A percentile compares a stretch with the other conserved stretches of the same genome.
These are phyloP conservation scores for Phylloscopus whistleri DNA, from an alignment of 2,113 vertebrate genomes.

Conservation along the genomic window DNA sequence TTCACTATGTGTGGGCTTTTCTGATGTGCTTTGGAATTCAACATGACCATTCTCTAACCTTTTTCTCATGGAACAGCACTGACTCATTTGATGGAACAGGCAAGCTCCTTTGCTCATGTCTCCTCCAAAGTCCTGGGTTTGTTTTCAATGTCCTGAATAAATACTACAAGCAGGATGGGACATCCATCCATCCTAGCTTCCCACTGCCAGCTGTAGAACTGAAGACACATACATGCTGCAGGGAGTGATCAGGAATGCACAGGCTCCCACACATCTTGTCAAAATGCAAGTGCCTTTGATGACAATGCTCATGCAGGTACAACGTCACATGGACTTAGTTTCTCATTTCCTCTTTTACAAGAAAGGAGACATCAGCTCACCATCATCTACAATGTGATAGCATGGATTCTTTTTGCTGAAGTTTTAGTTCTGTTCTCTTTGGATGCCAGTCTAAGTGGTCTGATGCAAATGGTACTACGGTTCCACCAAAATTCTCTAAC, in stretches of 20 bases:
- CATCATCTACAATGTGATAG: not conserved
- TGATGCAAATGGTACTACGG: not conserved
- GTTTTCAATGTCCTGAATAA: not conserved
- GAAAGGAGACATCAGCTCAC: not conserved
- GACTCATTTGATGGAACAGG: not conserved
- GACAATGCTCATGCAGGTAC: not conserved
- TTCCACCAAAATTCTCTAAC: not conserved
- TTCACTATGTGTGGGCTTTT: not conserved
- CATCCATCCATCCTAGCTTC: not conserved
- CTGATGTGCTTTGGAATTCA: not conserved
- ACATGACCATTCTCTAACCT: not conserved
- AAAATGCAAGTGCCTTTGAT: not conserved
- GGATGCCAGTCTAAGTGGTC: not conserved
- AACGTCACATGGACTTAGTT: not conserved
- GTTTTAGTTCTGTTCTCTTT: not conserved
- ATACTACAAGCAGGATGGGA: not conserved
- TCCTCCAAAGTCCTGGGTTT: not conserved
- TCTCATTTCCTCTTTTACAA: not conserved
- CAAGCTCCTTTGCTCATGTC: not conserved
- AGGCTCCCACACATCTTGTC: not conserved
- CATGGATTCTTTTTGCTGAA: not conserved
- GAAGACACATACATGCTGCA: rapidly evolving
- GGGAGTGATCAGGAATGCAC: not conserved
- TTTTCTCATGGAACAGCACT: not conserved
- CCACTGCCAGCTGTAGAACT: not conserved